A percentile compares a stretch with the other conserved stretches of the same genome.
phyloP scores from a whole-genome alignment of 2,888 invertebrate genomes.

The Bembecia ichneumoniformis region DNA sequence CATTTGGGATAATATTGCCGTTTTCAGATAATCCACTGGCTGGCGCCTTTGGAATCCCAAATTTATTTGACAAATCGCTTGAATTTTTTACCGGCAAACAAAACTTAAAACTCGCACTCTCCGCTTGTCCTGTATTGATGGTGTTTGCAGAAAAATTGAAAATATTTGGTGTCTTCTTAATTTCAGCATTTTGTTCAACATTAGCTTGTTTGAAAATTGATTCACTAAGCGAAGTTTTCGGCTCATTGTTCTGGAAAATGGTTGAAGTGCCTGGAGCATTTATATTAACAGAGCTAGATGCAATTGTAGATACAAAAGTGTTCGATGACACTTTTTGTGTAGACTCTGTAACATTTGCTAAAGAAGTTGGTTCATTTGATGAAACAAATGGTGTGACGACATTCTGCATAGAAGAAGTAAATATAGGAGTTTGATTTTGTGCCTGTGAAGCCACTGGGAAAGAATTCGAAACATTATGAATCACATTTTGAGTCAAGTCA shows the following conservation, averaged over 20 bases:
- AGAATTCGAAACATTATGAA: neutral
- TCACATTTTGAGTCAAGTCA: slow-evolving; percentile 11
- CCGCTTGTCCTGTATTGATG: neutral
- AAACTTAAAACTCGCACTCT: neutral
- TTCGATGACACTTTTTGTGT: no score
- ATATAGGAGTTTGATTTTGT: neutral
- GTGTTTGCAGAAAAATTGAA: slow-evolving; percentile 2
- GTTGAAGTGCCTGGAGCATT: slow-evolving; percentile 18
- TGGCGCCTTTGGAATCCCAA: neutral
- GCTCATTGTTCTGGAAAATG: slow-evolving; percentile 23
- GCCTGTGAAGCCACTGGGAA: neutral
- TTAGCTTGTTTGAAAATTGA: neutral
- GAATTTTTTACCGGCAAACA: neutral
- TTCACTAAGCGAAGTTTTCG: slow-evolving; percentile 28
- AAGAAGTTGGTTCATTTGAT: no score
- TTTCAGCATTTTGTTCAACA: neutral
- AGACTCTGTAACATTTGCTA: no score
- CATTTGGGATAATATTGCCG: no score
- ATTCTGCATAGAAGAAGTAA: no score
- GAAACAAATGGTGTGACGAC: no score
- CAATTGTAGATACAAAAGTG: slow-evolving; percentile 14
- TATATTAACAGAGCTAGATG: slow-evolving; percentile 15
- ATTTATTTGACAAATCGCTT: no score
- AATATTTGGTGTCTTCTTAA: neutral
- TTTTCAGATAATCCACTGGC: slow-evolving; percentile 17